Conservation (phyloP, 2,797 vertebrate genomes). For the Brotula barbata region DNA sequence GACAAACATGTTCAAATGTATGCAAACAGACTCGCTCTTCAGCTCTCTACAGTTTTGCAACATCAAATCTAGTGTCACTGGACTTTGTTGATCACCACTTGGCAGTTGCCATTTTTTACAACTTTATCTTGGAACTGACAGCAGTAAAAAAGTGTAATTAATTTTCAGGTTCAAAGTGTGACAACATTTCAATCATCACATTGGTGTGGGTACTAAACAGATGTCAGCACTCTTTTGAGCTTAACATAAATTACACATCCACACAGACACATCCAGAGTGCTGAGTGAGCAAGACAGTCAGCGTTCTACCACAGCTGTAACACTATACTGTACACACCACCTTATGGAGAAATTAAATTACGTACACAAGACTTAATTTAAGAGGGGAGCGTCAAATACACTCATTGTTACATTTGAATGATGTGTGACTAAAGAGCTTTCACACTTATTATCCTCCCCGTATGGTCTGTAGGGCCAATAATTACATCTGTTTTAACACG, state of each 20-base stretch:
- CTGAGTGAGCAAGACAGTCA: not conserved
- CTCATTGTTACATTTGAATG: no score
- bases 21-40: no score
- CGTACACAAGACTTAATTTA: not conserved
- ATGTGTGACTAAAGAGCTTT: no score
- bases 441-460: no score
- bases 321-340: not conserved
- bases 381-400: no score
- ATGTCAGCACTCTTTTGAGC: not conserved
- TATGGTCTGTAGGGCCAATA: no score
- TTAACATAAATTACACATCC: constrained; percentile 19
- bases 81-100: no score
- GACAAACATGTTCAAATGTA: no score
- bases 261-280: not conserved
- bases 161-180: not conserved
- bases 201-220: not conserved
- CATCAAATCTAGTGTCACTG: no score
- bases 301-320: not conserved
- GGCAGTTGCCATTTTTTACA: not conserved
- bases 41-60: no score
- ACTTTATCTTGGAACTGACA: not conserved
- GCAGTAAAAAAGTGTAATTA: no score
- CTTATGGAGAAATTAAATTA: not conserved
- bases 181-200: not conserved
- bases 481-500: no score